phyloP scores from a whole-genome alignment of 2,888 invertebrate species.

The Cantharis rustica region DNA sequence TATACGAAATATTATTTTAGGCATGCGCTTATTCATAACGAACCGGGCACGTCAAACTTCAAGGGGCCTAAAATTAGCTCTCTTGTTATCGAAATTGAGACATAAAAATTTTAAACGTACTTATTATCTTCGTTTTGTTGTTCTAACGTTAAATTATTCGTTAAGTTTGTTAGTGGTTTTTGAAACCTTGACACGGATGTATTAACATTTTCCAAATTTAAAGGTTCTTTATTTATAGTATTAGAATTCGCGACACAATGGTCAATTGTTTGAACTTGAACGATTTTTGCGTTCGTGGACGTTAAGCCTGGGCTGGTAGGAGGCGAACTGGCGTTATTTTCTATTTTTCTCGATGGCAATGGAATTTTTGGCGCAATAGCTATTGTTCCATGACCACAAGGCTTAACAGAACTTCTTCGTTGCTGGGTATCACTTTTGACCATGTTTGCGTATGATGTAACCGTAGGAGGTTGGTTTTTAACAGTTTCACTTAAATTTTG shows the following conservation, averaged over 20 bases:
- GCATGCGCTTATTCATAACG: slow-evolving; percentile 5
- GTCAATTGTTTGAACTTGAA: not conserved
- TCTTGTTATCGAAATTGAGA: not conserved
- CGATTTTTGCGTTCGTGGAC: slow-evolving; percentile 7
- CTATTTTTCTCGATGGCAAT: slow-evolving; percentile 34
- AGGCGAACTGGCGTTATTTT: slow-evolving; percentile 41
- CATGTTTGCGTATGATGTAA: slow-evolving; percentile 38
- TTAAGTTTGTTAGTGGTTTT: not conserved
- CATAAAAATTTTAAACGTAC: slow-evolving; percentile 7
- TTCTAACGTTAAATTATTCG: not conserved
- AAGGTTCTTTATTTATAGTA: not conserved
- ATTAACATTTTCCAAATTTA: not conserved
- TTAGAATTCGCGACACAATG: not conserved
- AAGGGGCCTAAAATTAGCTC: slow-evolving; percentile 18
- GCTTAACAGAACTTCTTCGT: slow-evolving; percentile 44
- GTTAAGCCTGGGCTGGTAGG: not conserved
- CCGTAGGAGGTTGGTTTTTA: slow-evolving; percentile 9
- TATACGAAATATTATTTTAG: not conserved
- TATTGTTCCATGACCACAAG: slow-evolving; percentile 53
- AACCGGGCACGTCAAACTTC: slow-evolving; percentile 18
- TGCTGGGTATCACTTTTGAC: slow-evolving; percentile 26
- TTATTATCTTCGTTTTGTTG: not conserved
- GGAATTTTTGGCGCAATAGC: slow-evolving; percentile 50
- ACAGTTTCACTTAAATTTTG: slow-evolving; percentile 4
- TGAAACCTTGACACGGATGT: not conserved